phyloP scores from a whole-genome alignment of 2,113 vertebrate genomes.

The Sula dactylatra region DNA sequence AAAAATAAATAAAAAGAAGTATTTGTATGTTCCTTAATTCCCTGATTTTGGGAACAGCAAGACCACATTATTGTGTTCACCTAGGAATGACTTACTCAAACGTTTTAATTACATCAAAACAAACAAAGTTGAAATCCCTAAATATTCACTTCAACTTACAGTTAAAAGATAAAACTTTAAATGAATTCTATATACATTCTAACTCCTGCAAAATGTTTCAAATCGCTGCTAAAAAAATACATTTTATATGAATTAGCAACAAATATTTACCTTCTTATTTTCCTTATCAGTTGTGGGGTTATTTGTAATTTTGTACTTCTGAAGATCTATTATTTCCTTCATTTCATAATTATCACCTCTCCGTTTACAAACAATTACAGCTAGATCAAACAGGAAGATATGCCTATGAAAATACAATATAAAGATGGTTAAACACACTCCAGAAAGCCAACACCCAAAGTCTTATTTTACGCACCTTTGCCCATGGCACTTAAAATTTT shows the following conservation, averaged over 20 bases:
- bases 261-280: constrained; percentile 87
- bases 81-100: not conserved
- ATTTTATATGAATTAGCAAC: not conserved
- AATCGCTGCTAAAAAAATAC: not conserved
- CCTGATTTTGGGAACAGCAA: not conserved
- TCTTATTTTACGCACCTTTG: not conserved
- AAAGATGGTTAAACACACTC: not conserved
- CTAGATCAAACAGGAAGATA: constrained; percentile 94
- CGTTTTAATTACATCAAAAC: not conserved
- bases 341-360: constrained; percentile 97
- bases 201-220: not conserved
- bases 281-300: constrained; percentile 96
- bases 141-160: not conserved
- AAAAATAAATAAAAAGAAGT: no score
- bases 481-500: not conserved
- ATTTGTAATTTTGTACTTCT: constrained; percentile 94
- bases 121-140: not conserved
- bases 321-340: constrained; percentile 97
- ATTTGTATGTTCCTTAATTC: not conserved
- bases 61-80: not conserved
- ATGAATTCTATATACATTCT: not conserved
- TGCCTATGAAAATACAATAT: constrained; percentile 78
- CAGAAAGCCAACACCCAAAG: not conserved
- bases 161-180: not conserved
- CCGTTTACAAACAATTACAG: constrained; percentile 93